Conservation (phyloP, 1,140 invertebrate genomes). For the Zeugodacus cucurbitae region DNA sequence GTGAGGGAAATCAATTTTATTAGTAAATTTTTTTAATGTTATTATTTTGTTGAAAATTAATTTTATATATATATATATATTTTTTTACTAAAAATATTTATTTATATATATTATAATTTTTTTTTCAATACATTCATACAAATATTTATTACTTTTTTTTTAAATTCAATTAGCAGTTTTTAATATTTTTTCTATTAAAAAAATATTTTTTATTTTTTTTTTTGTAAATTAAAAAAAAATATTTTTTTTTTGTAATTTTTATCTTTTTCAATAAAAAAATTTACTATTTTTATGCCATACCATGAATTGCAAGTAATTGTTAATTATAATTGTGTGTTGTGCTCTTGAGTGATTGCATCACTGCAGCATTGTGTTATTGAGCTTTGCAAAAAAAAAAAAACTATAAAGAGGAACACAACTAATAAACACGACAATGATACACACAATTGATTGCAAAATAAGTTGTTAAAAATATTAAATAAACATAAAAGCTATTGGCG, state of each 20-base stretch:
- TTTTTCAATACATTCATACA: too few relatives aligned
- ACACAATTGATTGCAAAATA: not conserved
- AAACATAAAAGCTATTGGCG: not conserved
- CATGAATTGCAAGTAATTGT: conserved; percentile 12
- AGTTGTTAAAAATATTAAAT: not conserved
- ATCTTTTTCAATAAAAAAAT: not conserved
- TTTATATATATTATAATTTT: not conserved
- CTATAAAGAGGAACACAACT: not conserved
- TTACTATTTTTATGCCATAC: not conserved
- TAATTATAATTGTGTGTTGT: not conserved
- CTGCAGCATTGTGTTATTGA: not conserved
- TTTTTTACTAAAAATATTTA: not conserved
- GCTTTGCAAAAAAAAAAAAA: not conserved
- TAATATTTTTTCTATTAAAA: too few relatives aligned
- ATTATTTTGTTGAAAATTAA: too few relatives aligned
- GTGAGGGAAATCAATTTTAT: not conserved
- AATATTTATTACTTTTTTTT: not conserved
- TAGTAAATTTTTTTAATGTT: too few relatives aligned
- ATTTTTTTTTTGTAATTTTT: not conserved
- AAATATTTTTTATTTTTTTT: not conserved
- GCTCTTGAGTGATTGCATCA: conserved; percentile 15
- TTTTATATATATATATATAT: not conserved
- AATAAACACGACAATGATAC: not conserved
- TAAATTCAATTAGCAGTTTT: too few relatives aligned
- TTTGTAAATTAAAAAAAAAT: not conserved